phyloP scores from a whole-genome alignment of 1,140 invertebrate genomes.

The Drosophila ironensis region DNA sequence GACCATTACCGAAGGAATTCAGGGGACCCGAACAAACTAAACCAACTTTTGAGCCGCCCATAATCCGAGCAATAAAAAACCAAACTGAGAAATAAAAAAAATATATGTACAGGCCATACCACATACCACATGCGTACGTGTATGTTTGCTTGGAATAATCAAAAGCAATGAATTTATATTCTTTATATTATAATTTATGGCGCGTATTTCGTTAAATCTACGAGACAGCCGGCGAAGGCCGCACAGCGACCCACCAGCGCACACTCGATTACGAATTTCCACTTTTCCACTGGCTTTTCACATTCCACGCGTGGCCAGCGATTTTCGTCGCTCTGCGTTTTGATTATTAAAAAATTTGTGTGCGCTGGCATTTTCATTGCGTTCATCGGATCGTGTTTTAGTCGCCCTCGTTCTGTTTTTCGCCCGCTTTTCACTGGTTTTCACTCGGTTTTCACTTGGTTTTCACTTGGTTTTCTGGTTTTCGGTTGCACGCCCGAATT shows the following conservation, averaged over 20 bases:
- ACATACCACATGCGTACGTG: slow-evolving; percentile 1
- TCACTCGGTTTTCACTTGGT: not conserved
- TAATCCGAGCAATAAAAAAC: slow-evolving; percentile 33
- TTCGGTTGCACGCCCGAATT: slow-evolving; percentile 25
- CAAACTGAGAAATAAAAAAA: slow-evolving; percentile 21
- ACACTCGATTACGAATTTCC: slow-evolving; percentile 43
- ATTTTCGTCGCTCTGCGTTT: slow-evolving; percentile 45
- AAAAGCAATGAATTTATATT: slow-evolving; percentile 70
- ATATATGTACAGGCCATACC: too few relatives aligned
- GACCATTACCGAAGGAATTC: not conserved
- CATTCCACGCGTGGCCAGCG: slow-evolving; percentile 71
- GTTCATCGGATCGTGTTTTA: slow-evolving; percentile 62
- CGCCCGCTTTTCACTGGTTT: too few relatives aligned
- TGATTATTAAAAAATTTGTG: slow-evolving; percentile 77
- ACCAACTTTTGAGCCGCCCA: slow-evolving; percentile 35
- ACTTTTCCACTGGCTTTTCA: slow-evolving; percentile 54
- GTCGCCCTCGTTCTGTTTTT: slow-evolving; percentile 9
- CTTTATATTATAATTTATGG: slow-evolving; percentile 73
- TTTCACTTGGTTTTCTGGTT: slow-evolving; percentile 32
- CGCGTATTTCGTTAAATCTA: slow-evolving; percentile 55
- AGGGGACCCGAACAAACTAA: slow-evolving; percentile 11
- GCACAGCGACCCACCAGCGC: not conserved
- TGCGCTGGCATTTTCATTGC: slow-evolving; percentile 70
- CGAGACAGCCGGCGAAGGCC: slow-evolving; percentile 42
- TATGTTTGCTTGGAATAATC: slow-evolving; percentile 41